Evolutionary conservation across 2,797 vertebrate genomes (phyloP), one percentile per base, ranked within the genome.

Genomic region (Serranus cabrilla): DNA sequence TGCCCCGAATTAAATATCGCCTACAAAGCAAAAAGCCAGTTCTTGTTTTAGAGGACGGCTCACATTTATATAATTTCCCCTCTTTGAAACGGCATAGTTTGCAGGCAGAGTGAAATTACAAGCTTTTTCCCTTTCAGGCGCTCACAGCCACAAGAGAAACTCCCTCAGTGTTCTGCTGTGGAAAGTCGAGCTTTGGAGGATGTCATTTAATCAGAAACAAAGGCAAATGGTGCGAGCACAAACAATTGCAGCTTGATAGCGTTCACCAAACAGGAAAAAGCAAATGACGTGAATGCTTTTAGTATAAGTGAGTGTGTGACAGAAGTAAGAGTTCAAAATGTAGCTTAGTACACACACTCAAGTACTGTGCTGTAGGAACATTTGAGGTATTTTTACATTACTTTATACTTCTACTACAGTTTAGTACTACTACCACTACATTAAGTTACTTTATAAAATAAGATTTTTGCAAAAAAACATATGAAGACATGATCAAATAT

Each of bases 121-220:
- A 75, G 64, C 59, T 70, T 57, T 59, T 69, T 74, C 46, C 43
- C 58, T 62, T 31, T 62, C 21, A 18, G 51, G 58, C 51, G 2
- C 51, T 71, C 47, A 21, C 46, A 49, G 82, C 64, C 68, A 78
- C 65, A 72, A 57, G 67, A 80, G 61, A 59, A 82, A 88, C 75
- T 83, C 86, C 67, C 83, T 75, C 34, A 56, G 60, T 71, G 59
- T 61, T 55, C 77, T 73, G 80, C 58, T 75, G 61, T 51, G 71
- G 75, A 87, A 85, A 83, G 82, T 76, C 78, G 69, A 71, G 70
- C 80, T 56, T 63, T 70, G 80, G 73, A 94, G 87, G 90, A 90
- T 89, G 90, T 90, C 69, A 92, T 93, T 93, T 87, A 90, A 83
- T 78, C 74, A 77, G 34, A 93, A 84, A 92, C 91, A 92, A 92